Evolutionary conservation across 30 jellyfish, hydroid and myxozoan species (phyloP).

Genomic region (Turritopsis rubra): DNA sequence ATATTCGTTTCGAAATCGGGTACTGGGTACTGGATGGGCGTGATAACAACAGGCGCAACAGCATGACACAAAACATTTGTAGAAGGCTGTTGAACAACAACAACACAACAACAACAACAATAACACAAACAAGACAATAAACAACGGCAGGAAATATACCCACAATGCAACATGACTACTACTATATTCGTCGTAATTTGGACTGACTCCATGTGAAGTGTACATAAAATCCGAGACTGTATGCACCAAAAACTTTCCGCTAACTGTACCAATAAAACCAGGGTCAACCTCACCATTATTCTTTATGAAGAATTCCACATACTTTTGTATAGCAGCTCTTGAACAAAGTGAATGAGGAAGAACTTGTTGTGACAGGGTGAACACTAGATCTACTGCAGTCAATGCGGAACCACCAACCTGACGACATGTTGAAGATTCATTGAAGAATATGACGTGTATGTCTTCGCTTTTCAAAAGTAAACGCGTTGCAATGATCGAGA

Average conservation of each 20-base stretch:
- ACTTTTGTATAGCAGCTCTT: background rate
- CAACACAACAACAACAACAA: background rate
- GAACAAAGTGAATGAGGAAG: background rate
- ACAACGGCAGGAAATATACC: slow-evolving; percentile 11
- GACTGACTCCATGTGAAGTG: background rate
- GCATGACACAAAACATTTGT: background rate
- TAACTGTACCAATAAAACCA: background rate
- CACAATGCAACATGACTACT: background rate
- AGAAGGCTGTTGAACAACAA: slow-evolving; percentile 3
- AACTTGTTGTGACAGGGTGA: background rate
- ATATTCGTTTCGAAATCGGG: background rate
- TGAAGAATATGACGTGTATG: background rate
- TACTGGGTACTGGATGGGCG: background rate
- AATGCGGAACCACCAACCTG: background rate
- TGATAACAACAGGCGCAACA: slow-evolving; percentile 5
- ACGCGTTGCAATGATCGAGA: background rate
- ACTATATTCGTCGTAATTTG: background rate
- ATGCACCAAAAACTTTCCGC: background rate
- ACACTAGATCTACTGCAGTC: background rate
- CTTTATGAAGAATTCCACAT: background rate
- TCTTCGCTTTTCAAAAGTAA: background rate
- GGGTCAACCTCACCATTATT: background rate
- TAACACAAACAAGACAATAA: background rate
- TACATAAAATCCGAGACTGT: background rate
- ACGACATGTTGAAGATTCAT: background rate